Conservation (phyloP, 23 tunicate species). For the Trididemnum miniatum region DNA sequence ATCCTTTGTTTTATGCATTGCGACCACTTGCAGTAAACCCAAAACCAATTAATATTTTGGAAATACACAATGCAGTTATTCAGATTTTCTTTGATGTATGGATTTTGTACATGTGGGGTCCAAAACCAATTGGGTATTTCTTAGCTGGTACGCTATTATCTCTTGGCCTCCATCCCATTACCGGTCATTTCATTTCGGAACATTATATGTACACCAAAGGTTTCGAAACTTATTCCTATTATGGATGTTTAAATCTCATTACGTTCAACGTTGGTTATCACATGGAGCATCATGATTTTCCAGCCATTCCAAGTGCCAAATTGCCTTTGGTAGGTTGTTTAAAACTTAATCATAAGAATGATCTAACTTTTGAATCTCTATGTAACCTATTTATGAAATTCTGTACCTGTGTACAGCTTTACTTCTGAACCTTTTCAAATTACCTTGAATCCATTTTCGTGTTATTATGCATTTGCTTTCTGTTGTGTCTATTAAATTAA, state of each 20-base stretch:
- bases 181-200: constrained; percentile 98
- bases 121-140: constrained; percentile 78
- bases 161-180: constrained; percentile 88
- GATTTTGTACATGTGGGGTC: constrained; percentile 82
- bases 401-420: no score
- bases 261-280: constrained; percentile 99
- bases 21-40: constrained; percentile 91
- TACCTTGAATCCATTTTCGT: no score
- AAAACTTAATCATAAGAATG: no score
- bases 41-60: constrained; percentile 80
- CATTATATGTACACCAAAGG: constrained; percentile 98
- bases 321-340: constrained; percentile 62
- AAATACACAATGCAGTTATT: constrained; percentile 81
- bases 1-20: constrained; percentile 88
- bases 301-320: constrained; percentile 87
- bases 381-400: no score
- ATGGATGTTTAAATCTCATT: constrained; percentile 78
- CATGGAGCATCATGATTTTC: constrained; percentile 98
- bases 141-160: constrained; percentile 75
- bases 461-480: no score
- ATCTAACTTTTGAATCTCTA: no score
- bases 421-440: no score
- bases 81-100: constrained; percentile 79
- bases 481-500: no score
- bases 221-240: constrained; percentile 92